Evolutionary conservation across 2,113 vertebrate species (phyloP).

Genomic region (Okapia johnstoni): DNA sequence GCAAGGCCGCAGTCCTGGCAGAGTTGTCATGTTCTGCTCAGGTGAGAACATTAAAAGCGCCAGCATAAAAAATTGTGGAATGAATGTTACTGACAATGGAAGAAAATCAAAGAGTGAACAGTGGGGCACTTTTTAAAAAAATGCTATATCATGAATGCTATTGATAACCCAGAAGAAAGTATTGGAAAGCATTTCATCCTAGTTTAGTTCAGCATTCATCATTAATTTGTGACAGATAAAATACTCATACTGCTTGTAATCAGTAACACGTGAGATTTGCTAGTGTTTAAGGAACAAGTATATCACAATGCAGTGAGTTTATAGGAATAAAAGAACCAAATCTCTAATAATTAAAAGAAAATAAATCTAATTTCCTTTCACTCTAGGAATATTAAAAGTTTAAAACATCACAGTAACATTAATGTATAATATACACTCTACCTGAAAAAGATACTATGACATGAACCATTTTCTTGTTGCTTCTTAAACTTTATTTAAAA

Average conservation of each 20-base stretch:
- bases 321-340: conserved; percentile 8
- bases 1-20: neutral
- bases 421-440: neutral
- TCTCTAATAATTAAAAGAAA: neutral
- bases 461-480: neutral
- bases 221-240: conserved; percentile 7
- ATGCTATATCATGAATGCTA: neutral
- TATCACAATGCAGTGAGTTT: neutral
- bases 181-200: neutral
- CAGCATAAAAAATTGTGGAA: neutral
- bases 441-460: neutral
- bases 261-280: neutral
- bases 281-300: neutral
- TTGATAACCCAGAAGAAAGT: neutral
- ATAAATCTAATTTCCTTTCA: neutral
- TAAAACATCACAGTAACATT: neutral
- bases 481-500: neutral
- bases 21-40: neutral
- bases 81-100: neutral
- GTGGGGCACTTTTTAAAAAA: neutral
- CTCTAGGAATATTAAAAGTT: conserved; percentile 6
- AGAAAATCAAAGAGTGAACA: neutral
- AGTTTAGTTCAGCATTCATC: neutral
- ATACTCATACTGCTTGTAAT: neutral
- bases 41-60: neutral